phyloP scores from a whole-genome alignment of 2,797 vertebrate species.

The Manis pentadactyla region DNA sequence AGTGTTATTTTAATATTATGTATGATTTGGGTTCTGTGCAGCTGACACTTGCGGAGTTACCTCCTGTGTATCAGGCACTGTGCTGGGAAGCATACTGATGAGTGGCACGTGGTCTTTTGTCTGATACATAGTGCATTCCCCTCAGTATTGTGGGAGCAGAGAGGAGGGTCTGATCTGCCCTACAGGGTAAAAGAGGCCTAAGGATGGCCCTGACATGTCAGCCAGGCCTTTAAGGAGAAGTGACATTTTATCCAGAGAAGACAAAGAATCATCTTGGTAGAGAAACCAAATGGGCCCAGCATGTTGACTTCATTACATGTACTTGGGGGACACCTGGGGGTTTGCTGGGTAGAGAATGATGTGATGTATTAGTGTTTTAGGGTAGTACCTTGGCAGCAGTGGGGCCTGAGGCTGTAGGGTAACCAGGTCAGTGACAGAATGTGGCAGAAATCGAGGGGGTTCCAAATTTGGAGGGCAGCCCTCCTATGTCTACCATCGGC shows the following conservation, averaged over 20 bases:
- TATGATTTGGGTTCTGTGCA: neutral
- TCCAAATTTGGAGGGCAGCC: neutral
- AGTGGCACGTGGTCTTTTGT: neutral
- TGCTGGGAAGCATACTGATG: neutral
- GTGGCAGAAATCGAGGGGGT: too few species aligned
- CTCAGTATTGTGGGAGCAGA: neutral
- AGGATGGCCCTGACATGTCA: neutral
- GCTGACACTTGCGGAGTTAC: too few species aligned
- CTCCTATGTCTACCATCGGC: fast-evolving
- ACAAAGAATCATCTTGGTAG: neutral
- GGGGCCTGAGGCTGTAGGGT: fast-evolving
- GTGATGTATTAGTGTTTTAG: neutral
- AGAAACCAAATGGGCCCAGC: neutral
- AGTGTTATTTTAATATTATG: neutral
- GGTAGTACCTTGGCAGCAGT: fast-evolving
- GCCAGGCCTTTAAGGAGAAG: neutral
- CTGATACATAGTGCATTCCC: neutral
- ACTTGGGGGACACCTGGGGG: neutral
- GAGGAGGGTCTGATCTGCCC: neutral
- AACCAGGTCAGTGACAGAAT: neutral
- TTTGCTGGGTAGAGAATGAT: neutral
- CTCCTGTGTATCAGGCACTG: fast-evolving
- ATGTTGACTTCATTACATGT: neutral
- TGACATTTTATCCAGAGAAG: neutral
- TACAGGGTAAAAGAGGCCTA: neutral